These are phyloP conservation scores for Thalassoma bifasciatum DNA, from an alignment of 2,113 vertebrate species.

Conservation along the genomic window DNA sequence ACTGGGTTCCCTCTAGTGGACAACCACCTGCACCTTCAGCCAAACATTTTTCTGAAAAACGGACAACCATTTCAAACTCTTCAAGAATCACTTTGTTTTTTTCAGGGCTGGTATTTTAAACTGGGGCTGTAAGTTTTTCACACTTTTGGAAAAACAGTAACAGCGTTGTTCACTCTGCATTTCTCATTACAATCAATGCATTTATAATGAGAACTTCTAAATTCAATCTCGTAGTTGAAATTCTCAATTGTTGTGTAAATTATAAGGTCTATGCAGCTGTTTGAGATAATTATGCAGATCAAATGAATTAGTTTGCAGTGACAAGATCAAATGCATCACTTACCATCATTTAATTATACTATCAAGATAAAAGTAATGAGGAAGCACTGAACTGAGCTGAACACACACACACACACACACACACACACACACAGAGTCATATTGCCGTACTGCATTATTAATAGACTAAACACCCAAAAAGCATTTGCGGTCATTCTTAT, in stretches of 20 bases:
- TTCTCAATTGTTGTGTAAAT: slow-evolving; percentile 21
- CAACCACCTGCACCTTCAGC: slow-evolving; percentile 18
- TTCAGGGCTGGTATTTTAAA: slow-evolving; percentile 2
- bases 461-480: background rate
- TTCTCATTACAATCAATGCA: slow-evolving; percentile 1
- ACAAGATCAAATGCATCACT: slow-evolving; percentile 42
- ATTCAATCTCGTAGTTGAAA: slow-evolving; percentile 21
- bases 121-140: background rate
- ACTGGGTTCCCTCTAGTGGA: slow-evolving; percentile 69
- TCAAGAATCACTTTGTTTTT: background rate
- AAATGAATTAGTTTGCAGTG: slow-evolving; percentile 50
- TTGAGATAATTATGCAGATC: slow-evolving; percentile 45
- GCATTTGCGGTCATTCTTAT: background rate
- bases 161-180: background rate
- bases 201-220: background rate
- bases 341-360: slow-evolving; percentile 54
- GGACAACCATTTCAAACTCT: background rate
- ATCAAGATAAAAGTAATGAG: slow-evolving; percentile 49
- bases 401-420: background rate
- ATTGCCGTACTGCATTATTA: background rate
- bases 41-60: too few species aligned
- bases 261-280: slow-evolving; percentile 29
- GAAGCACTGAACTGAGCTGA: slow-evolving; percentile 31
- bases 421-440: background rate
- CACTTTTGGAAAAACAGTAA: background rate